Base-by-base conservation (phyloP, 1,140 invertebrate species). In the Gonioctena quinquepunctata region DNA sequence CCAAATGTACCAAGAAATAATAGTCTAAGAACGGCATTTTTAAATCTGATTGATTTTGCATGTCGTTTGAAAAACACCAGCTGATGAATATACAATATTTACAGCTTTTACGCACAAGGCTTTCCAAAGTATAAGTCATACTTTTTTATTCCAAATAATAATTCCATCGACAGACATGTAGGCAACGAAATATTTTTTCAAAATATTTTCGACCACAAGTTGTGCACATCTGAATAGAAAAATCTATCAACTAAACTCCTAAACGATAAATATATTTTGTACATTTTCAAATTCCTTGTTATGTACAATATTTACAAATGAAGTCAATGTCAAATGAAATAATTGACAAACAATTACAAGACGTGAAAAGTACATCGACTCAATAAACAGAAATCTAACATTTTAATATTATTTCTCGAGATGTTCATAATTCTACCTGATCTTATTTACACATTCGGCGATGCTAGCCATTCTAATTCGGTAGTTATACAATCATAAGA, bases 81-180 rank as follows among this genome's bases (percentile, higher is more conserved):
- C 79, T 79, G 79, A 79, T 77, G 74, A 81, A 79, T 80, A 81
- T 80, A 80, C 75, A 79, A 80, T 81, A 81, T 81, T 79, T 81
- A 81, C 80, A 81, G 74, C 76, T 73, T 72, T 61, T 19, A 69
- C 61, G 59, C 66, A 63, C 59, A 50, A 65, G 52, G 66, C 63
- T 25, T 73, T 70, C 60, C 27, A 72, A 25, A 70, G 64, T 63
- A 54, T 66, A 50, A 72, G 57, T 57, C 21, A 66, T 33, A 67
- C 19, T 16, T 22, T 56, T 65, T 25, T n/a, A n/a, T 28, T 25
- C 25, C 49, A 57, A 59, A 60, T 18, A 66, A 48, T 57, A 70
- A 28, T 66, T 57, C 33, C 19, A 49, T 8, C 23, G 7, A 28
- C 19, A 26, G 25, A 61, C 42, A 26, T 62, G 16, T 63, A 50